Evolutionary conservation across 2,888 invertebrate species (phyloP).

Genomic region (Strigamia maritima): DNA sequence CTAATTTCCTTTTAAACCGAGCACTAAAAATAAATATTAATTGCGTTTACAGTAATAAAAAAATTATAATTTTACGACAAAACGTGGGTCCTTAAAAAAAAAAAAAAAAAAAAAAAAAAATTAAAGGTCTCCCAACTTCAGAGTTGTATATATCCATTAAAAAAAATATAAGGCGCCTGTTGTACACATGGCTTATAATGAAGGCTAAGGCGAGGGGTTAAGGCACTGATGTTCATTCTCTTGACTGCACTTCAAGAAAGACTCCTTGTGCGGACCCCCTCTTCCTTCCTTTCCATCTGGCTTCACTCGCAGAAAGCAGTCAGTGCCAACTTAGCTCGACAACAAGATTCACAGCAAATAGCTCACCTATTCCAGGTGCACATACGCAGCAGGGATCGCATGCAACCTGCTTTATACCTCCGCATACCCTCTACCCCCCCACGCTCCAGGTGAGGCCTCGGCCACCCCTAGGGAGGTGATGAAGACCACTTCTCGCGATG

Average conservation of each 20-base stretch:
- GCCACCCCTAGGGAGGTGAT: slow-evolving; percentile 16
- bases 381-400: slow-evolving; percentile 5
- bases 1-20: not conserved
- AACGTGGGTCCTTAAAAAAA: not conserved
- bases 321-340: slow-evolving; percentile 9
- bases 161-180: slow-evolving; percentile 1
- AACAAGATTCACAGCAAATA: slow-evolving; percentile 25
- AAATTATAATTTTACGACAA: not conserved
- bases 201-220: slow-evolving; percentile 23
- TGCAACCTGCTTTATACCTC: slow-evolving; percentile 7
- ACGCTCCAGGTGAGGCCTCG: slow-evolving; percentile 1
- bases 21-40: too few relatives aligned
- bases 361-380: slow-evolving; percentile 26
- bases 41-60: not conserved
- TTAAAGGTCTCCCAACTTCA: not conserved
- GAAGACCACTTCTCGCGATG: slow-evolving; percentile 11
- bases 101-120: not conserved
- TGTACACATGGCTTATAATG: slow-evolving; percentile 25
- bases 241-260: slow-evolving; percentile 27
- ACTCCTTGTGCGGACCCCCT: slow-evolving; percentile 5
- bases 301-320: slow-evolving; percentile 13
- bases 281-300: not conserved
- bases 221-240: slow-evolving; percentile 27
- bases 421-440: not conserved
- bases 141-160: not conserved